phyloP scores from a whole-genome alignment of 2,113 vertebrate genomes.

The Lophotis ruficrista region DNA sequence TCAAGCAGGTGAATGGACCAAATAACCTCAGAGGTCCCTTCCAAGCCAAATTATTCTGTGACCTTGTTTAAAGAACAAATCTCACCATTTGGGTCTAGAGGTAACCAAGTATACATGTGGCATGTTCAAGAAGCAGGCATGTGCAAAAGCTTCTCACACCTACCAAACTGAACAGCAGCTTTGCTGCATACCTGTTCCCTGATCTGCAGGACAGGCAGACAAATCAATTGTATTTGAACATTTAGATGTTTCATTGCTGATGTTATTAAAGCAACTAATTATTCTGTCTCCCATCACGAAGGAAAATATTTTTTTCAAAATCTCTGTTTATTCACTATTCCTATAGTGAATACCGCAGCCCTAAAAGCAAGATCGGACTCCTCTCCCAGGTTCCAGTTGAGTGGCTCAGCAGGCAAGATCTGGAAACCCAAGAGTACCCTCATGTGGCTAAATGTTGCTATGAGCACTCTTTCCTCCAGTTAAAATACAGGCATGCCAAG shows the following conservation, averaged over 20 bases:
- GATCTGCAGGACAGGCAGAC: background rate
- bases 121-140: background rate
- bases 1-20: background rate
- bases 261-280: background rate
- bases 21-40: background rate
- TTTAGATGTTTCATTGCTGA: background rate
- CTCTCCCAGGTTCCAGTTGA: background rate
- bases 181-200: rapidly evolving
- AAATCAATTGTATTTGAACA: background rate
- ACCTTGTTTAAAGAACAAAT: background rate
- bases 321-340: background rate
- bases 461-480: background rate
- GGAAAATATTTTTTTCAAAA: background rate
- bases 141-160: background rate
- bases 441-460: constrained; percentile 13
- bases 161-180: background rate
- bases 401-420: background rate
- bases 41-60: background rate
- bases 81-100: background rate
- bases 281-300: background rate
- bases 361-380: background rate
- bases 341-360: background rate
- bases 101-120: background rate
- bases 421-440: constrained; percentile 47
- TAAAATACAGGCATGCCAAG: background rate